phyloP scores from a whole-genome alignment of 2,797 vertebrate species.

The Hydrolagus colliei region DNA sequence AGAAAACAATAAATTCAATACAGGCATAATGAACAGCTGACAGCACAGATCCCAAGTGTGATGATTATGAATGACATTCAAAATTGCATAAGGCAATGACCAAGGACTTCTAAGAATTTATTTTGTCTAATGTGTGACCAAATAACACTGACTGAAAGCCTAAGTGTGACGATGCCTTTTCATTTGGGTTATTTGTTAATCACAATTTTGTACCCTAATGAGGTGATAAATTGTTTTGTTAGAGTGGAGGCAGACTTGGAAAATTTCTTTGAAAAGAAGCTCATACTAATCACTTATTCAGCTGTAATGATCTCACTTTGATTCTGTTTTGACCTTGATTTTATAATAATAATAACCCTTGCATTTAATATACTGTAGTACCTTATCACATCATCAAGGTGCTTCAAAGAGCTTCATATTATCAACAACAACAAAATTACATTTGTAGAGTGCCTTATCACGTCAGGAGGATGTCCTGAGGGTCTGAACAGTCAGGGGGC shows the following conservation, averaged over 20 bases:
- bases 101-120: background rate
- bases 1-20: constrained; percentile 1
- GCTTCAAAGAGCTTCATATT: too few relatives aligned
- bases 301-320: background rate
- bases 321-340: constrained; percentile 3
- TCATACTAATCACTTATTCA: background rate
- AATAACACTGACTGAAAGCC: constrained; percentile 13
- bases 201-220: constrained; percentile 17
- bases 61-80: constrained; percentile 9
- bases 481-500: too few relatives aligned
- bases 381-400: too few relatives aligned
- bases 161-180: constrained; percentile 9
- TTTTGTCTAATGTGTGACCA: constrained; percentile 19
- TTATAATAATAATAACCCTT: background rate
- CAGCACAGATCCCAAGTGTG: constrained; percentile 1
- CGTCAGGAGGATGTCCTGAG: too few relatives aligned
- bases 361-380: too few relatives aligned
- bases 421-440: too few relatives aligned
- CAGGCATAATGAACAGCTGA: background rate
- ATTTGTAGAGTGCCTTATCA: too few relatives aligned
- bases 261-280: background rate
- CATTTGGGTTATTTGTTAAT: constrained; percentile 23
- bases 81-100: constrained; percentile 4
- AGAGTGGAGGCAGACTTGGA: background rate
- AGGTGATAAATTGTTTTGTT: background rate